A percentile compares a stretch with the other conserved stretches of the same genome.
These are phyloP conservation scores for Drosophila picticornis DNA, from an alignment of 2,888 invertebrate species.

Conservation along the genomic window DNA sequence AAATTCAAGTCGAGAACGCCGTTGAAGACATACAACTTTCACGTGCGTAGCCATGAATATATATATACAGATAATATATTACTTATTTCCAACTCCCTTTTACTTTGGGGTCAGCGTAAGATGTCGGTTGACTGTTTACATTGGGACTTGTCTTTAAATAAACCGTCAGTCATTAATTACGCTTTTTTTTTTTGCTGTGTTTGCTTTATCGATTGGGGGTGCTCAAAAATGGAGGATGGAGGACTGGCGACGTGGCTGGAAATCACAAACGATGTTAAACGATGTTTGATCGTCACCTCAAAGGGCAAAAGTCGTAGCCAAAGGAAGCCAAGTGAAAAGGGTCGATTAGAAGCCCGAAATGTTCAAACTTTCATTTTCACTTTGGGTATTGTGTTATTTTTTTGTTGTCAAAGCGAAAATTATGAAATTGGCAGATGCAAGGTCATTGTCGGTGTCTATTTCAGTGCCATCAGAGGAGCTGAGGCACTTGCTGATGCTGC, in stretches of 20 bases:
- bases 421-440: conserved; percentile 65
- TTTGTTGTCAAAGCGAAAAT: conserved; percentile 68
- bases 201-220: conserved; percentile 60
- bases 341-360: conserved; percentile 47
- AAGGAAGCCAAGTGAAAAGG: background rate
- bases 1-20: background rate
- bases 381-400: conserved; percentile 45
- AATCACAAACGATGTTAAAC: conserved; percentile 65
- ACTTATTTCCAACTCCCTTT: background rate
- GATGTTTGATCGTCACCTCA: conserved; percentile 55
- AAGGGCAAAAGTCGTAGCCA: background rate
- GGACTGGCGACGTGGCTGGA: conserved; percentile 7
- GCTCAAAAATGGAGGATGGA: conserved; percentile 1
- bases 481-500: background rate
- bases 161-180: conserved; percentile 31
- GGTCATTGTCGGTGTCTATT: conserved; percentile 29
- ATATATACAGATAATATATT: background rate
- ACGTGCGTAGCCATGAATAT: background rate
- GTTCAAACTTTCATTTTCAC: background rate
- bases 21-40: background rate
- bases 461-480: background rate
- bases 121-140: conserved; percentile 57
- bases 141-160: conserved; percentile 28
- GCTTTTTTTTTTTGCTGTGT: conserved; percentile 37
- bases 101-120: background rate